Percentiles rank a stretch among this genome's conserved stretches.
These are phyloP conservation scores for Druon quercuslanigerum DNA, from an alignment of 1,140 invertebrate genomes.

Conservation along the genomic window DNA sequence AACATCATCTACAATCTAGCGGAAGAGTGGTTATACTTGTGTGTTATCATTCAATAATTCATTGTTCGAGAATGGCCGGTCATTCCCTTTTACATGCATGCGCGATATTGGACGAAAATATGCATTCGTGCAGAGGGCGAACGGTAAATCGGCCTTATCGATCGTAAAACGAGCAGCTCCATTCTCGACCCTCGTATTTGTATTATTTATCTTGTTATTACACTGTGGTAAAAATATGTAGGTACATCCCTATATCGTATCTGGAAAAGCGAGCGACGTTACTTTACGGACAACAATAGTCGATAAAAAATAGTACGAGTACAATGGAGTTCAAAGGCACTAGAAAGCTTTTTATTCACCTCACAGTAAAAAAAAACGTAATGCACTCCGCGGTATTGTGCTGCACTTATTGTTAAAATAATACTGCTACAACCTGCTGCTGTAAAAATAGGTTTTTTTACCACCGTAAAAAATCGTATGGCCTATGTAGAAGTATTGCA, in stretches of 20 bases:
- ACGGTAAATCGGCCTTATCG: constrained; percentile 27
- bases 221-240: constrained; percentile 22
- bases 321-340: constrained; percentile 25
- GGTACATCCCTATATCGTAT: not conserved
- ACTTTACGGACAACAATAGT: constrained; percentile 11
- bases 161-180: constrained; percentile 23
- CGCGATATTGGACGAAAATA: constrained; percentile 18
- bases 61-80: constrained; percentile 19
- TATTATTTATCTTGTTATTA: constrained; percentile 29
- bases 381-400: constrained; percentile 41
- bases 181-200: constrained; percentile 28
- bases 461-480: constrained; percentile 27
- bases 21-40: constrained; percentile 12
- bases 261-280: not conserved
- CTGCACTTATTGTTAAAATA: constrained; percentile 46
- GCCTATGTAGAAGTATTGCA: too few species aligned
- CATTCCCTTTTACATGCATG: constrained; percentile 17
- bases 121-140: constrained; percentile 27
- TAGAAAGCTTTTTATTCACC: constrained; percentile 19
- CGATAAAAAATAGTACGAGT: constrained; percentile 25
- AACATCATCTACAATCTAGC: not conserved
- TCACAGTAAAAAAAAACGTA: constrained; percentile 36
- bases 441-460: constrained; percentile 45
- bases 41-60: constrained; percentile 27
- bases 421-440: constrained; percentile 19